phyloP scores from a whole-genome alignment of 2,797 vertebrate genomes.

The Acanthopagrus latus region DNA sequence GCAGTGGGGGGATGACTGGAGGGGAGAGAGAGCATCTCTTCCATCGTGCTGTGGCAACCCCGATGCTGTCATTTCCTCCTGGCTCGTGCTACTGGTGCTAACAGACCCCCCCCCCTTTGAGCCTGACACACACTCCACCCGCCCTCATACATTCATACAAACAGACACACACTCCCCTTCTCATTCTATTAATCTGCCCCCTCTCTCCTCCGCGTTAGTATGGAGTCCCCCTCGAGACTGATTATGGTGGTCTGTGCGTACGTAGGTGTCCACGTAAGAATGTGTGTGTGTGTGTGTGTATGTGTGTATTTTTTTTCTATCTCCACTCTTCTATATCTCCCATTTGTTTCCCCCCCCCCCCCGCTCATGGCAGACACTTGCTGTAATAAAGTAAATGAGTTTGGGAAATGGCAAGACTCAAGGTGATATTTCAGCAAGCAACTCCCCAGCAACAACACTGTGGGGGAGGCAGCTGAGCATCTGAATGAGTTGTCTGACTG shows the following conservation, averaged over 20 bases:
- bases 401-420: conserved; percentile 78
- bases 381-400: conserved; percentile 82
- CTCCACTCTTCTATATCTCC: conserved; percentile 54
- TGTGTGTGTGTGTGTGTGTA: conserved; percentile 14
- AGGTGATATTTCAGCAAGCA: conserved; percentile 79
- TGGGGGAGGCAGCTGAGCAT: conserved; percentile 56
- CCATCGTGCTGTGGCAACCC: conserved; percentile 53
- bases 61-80: conserved; percentile 66
- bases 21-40: conserved; percentile 38
- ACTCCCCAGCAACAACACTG: conserved; percentile 70
- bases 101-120: conserved; percentile 5
- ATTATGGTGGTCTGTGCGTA: conserved; percentile 47
- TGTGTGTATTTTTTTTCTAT: conserved; percentile 1
- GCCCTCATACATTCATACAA: conserved; percentile 35
- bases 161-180: conserved; percentile 40
- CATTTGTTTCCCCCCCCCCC: conserved; percentile 54
- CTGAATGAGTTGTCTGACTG: conserved; percentile 48
- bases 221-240: conserved; percentile 55
- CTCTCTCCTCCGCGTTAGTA: conserved; percentile 48
- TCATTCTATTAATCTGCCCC: conserved; percentile 71
- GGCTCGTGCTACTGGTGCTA: conserved; percentile 48
- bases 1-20: conserved; percentile 46
- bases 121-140: conserved; percentile 31
- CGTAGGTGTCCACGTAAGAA: conserved; percentile 15
- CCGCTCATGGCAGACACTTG: conserved; percentile 67